A percentile compares a stretch with the other conserved stretches of the same genome.
These are phyloP conservation scores for Lepidurus arcticus DNA, from an alignment of 1,140 invertebrate genomes.

Conservation along the genomic window DNA sequence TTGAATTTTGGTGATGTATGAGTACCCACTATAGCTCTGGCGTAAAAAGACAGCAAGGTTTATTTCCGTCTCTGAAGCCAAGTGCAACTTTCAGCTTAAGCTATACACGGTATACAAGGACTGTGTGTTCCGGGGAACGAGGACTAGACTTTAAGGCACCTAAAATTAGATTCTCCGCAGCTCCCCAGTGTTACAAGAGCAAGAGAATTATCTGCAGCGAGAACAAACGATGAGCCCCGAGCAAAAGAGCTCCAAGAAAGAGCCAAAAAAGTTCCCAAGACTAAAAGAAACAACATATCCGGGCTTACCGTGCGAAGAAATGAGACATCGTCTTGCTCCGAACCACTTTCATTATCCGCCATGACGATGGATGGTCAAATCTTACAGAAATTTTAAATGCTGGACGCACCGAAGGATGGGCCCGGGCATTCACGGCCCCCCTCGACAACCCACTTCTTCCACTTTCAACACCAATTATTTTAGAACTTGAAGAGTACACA, in stretches of 20 bases:
- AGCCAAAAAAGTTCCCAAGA: not conserved
- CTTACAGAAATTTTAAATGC: not conserved
- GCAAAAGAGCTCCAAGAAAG: not conserved
- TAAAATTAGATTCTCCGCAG: slow-evolving; percentile 22
- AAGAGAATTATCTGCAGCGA: slow-evolving; percentile 8
- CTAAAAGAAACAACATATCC: slow-evolving; percentile 15
- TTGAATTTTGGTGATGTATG: not conserved
- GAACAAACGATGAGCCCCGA: not conserved
- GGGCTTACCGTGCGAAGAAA: slow-evolving; percentile 89
- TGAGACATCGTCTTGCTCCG: slow-evolving; percentile 96
- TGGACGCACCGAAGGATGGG: not conserved
- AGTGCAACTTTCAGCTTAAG: slow-evolving; percentile 8
- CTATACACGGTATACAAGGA: not conserved
- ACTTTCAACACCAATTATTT: not conserved
- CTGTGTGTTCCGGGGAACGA: not conserved
- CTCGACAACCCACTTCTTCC: not conserved
- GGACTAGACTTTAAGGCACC: slow-evolving; percentile 25
- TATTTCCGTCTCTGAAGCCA: slow-evolving; percentile 5
- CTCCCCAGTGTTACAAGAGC: not conserved
- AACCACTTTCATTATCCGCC: slow-evolving; percentile 85
- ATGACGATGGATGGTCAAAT: slow-evolving; percentile 48
- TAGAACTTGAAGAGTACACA: not conserved
- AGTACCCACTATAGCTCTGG: not conserved
- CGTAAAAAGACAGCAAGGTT: not conserved
- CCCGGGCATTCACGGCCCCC: not conserved